Evolutionary conservation across 2,888 invertebrate species (phyloP), one percentile per base, ranked within the genome.

Genomic region (Congeria kusceri): DNA sequence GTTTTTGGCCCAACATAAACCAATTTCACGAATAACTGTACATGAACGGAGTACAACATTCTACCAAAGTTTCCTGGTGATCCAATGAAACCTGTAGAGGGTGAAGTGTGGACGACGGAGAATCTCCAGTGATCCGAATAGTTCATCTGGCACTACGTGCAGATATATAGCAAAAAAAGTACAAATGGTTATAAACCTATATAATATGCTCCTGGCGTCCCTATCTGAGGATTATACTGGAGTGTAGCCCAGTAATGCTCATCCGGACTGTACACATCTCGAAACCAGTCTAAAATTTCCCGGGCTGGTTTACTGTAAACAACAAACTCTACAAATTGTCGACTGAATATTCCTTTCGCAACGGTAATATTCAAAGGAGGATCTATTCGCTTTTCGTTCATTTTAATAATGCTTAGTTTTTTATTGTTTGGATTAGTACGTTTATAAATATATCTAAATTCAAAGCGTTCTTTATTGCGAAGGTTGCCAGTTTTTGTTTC

Each of bases 171-270:
- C n/a, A n/a, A n/a, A n/a, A n/a, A n/a, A n/a, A n/a, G n/a, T n/a
- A n/a, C n/a, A n/a, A n/a, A n/a, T n/a, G n/a, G n/a, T n/a, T n/a
- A n/a, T n/a, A n/a, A n/a, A 92, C 92, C 92, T 81, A 75, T 80
- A 64, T 90, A 93, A 4, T 18, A 64, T 49, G 90, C 86, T 0
- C 93, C 93, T 1, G 93, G 93, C 3, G 90, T 85, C 25, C 87
- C 69, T 3, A 92, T 75, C 23, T 86, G 83, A 13, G 88, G 86
- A 74, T 93, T 93, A 73, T 92, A 91, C 67, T 93, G 88, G 11
- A 93, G 70, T 1, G 92, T 93, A 4, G 93, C 87, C 93, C 93
- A 93, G 77, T 88, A 92, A 68, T 92, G 91, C 75, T 93, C 93
- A 71, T 93, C 93, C 0, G 93, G 92, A 69, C 91, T 92, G 47